Percentiles rank a stretch among this genome's conserved stretches.
Evolutionary conservation across 2,113 vertebrate species (phyloP).

Genomic region (Chionomys nivalis): DNA sequence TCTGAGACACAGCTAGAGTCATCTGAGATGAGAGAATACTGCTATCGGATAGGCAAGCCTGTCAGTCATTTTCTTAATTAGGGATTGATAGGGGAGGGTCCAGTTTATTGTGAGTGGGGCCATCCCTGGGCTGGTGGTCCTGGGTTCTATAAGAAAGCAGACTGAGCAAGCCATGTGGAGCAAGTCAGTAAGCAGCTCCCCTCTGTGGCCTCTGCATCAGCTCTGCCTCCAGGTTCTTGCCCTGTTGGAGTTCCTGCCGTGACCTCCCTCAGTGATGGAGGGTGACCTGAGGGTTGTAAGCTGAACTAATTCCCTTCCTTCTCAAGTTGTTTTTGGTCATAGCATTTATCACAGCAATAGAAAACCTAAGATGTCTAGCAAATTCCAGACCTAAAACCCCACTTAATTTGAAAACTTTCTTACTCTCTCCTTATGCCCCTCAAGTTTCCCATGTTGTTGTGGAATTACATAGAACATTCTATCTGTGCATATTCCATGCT

Average conservation of each 20-base stretch:
- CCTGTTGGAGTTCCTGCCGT: background rate
- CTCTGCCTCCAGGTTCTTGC: background rate
- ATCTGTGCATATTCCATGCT: background rate
- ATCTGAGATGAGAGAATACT: background rate
- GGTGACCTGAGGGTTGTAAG: too few species aligned
- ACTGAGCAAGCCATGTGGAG: background rate
- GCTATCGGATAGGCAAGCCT: background rate
- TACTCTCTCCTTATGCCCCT: too few species aligned
- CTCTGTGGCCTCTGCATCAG: background rate
- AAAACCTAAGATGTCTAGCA: background rate
- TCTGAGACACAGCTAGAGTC: background rate
- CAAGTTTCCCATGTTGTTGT: background rate
- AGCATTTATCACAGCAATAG: background rate
- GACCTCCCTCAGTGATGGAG: background rate
- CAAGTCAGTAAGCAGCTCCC: background rate
- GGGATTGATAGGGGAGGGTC: background rate
- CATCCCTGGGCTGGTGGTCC: background rate
- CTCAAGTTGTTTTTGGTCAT: background rate
- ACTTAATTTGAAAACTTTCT: background rate
- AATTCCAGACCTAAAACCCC: background rate
- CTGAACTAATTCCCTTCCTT: background rate
- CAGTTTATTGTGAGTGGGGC: background rate
- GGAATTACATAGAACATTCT: background rate
- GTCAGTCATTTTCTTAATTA: background rate
- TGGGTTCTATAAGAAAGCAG: background rate